phyloP scores from a whole-genome alignment of 1,140 invertebrate species.

The Pachypeltis micranthus region DNA sequence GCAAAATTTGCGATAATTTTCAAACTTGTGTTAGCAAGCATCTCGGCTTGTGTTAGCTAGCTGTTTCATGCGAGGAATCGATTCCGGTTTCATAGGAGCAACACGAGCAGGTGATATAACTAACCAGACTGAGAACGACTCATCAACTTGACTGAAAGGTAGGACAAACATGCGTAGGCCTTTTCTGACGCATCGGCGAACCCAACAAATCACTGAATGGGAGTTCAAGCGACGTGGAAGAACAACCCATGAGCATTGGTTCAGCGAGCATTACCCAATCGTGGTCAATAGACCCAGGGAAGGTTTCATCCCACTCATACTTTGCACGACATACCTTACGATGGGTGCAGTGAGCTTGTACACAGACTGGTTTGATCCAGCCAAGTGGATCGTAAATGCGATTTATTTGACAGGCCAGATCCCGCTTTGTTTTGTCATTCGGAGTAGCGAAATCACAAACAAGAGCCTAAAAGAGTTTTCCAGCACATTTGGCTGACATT shows the following conservation, averaged over 20 bases:
- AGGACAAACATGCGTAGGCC: conserved; percentile 36
- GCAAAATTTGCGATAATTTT: conserved; percentile 21
- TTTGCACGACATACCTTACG: conserved; percentile 32
- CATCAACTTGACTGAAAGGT: conserved; percentile 19
- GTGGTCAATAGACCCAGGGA: conserved; percentile 25
- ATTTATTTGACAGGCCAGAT: conserved; percentile 28
- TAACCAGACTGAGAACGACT: conserved; percentile 16
- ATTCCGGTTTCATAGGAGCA: conserved; percentile 29
- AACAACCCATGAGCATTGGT: too few species aligned
- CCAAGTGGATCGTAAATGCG: conserved; percentile 33
- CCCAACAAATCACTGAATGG: conserved; percentile 27
- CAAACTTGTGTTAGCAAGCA: conserved; percentile 27
- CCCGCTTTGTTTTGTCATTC: conserved; percentile 12
- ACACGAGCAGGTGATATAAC: conserved; percentile 32
- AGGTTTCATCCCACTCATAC: conserved; percentile 32
- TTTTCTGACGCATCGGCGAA: conserved; percentile 34
- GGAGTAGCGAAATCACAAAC: too few species aligned
- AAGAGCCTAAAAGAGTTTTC: too few species aligned
- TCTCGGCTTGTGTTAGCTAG: conserved; percentile 29
- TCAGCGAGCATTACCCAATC: conserved; percentile 25
- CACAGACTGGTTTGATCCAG: conserved; percentile 31
- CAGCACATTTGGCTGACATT: too few species aligned
- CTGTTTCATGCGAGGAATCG: conserved; percentile 31
- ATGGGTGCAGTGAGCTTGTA: conserved; percentile 34
- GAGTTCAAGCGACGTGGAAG: too few species aligned